Conservation (phyloP, 2,113 vertebrate species). For the Elgaria multicarinata region DNA sequence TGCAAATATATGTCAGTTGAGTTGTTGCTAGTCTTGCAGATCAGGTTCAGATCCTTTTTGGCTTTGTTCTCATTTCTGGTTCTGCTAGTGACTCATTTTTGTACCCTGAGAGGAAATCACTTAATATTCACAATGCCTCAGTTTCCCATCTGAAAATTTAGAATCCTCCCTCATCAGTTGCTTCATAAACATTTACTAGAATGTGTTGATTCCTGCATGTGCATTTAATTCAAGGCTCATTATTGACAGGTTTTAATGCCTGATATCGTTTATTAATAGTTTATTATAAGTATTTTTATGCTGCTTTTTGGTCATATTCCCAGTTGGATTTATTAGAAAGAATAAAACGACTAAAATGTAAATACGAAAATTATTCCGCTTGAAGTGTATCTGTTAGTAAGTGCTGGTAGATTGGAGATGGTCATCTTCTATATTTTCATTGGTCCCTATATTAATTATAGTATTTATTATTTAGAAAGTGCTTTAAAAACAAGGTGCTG, state of each 20-base stretch:
- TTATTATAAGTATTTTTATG: background rate
- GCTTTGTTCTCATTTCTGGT: slow-evolving; percentile 34
- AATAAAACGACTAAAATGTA: background rate
- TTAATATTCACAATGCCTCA: background rate
- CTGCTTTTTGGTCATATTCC: background rate
- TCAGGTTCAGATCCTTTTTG: slow-evolving; percentile 3
- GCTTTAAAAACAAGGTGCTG: background rate
- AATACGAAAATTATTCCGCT: background rate
- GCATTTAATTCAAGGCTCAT: background rate
- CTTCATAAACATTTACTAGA: background rate
- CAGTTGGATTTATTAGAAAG: background rate
- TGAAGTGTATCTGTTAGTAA: background rate
- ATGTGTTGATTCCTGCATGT: background rate
- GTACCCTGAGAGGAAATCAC: slow-evolving; percentile 26
- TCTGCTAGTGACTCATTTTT: background rate
- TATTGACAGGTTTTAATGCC: background rate
- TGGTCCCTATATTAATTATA: background rate
- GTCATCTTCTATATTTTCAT: background rate
- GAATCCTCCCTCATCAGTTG: background rate
- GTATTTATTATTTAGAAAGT: background rate
- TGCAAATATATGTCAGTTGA: slow-evolving; percentile 24
- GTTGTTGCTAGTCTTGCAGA: background rate
- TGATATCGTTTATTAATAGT: background rate
- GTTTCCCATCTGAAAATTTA: slow-evolving; percentile 43
- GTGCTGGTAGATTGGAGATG: background rate